These are phyloP conservation scores for Pseudococcus viburni DNA, from an alignment of 2,888 invertebrate species.

Conservation along the genomic window DNA sequence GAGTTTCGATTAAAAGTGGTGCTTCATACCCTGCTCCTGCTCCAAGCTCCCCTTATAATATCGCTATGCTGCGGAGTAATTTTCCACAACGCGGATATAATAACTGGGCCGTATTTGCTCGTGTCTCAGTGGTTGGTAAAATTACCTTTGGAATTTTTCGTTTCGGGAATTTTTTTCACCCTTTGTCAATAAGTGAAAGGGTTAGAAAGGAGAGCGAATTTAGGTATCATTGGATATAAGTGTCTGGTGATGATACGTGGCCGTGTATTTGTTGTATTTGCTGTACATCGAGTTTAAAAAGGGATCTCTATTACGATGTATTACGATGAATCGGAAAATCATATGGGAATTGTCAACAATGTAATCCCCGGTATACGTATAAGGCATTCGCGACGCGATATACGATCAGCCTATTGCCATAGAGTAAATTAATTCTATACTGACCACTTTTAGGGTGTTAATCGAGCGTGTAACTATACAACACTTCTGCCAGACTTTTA, in stretches of 20 bases:
- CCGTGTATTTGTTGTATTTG: background rate
- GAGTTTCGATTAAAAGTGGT: conserved; percentile 63
- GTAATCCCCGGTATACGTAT: conserved; percentile 40
- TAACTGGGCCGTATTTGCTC: background rate
- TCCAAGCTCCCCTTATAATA: background rate
- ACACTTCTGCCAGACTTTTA: conserved; percentile 60
- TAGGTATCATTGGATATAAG: background rate
- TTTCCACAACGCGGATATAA: background rate
- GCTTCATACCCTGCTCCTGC: conserved; percentile 60
- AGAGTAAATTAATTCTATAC: conserved; percentile 62
- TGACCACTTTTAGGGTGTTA: conserved; percentile 66
- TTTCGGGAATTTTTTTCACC: background rate
- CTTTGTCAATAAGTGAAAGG: background rate
- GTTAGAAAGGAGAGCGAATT: background rate
- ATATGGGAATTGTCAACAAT: conserved; percentile 65
- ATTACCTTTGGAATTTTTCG: background rate
- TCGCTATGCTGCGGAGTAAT: background rate
- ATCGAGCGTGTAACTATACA: conserved; percentile 65
- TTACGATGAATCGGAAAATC: conserved; percentile 42
- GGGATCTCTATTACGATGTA: background rate
- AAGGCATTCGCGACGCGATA: background rate
- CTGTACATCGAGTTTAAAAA: background rate
- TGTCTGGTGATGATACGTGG: background rate
- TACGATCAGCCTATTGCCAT: background rate
- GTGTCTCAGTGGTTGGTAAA: conserved; percentile 30